phyloP scores from a whole-genome alignment of 2,888 invertebrate species.

The Diplolepis rosae region DNA sequence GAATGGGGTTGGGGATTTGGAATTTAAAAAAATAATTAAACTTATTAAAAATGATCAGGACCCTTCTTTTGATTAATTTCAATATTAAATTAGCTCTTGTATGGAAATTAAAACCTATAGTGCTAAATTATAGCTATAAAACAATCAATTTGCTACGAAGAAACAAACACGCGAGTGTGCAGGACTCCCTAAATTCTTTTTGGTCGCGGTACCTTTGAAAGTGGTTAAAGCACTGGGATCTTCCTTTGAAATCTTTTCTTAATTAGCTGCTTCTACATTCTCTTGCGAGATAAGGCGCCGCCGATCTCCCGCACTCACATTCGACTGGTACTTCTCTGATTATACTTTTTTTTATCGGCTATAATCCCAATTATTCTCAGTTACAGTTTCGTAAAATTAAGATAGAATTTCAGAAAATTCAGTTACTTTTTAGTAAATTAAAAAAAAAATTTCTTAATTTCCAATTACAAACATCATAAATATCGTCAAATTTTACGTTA shows the following conservation, averaged over 20 bases:
- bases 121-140: not conserved
- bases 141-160: not conserved
- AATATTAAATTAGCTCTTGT: no score
- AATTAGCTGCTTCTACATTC: constrained; percentile 49
- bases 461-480: no score
- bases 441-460: no score
- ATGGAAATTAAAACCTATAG: no score
- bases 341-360: not conserved
- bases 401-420: no score
- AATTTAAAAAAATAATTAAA: no score
- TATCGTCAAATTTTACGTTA: no score
- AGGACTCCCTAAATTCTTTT: constrained; percentile 30
- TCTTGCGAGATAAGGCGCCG: constrained; percentile 39
- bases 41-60: no score
- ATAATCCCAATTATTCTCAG: not conserved
- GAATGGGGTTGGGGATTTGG: no score
- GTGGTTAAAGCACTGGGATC: constrained; percentile 45
- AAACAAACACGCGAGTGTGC: constrained; percentile 31
- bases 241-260: constrained; percentile 47
- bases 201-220: constrained; percentile 45
- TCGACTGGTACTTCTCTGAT: constrained; percentile 20
- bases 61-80: no score
- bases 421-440: no score
- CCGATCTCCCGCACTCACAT: not conserved
- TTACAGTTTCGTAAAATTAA: no score